Base-by-base conservation (phyloP, 92 coral and sea anemone genomes). In the Heliopora coerulea region DNA sequence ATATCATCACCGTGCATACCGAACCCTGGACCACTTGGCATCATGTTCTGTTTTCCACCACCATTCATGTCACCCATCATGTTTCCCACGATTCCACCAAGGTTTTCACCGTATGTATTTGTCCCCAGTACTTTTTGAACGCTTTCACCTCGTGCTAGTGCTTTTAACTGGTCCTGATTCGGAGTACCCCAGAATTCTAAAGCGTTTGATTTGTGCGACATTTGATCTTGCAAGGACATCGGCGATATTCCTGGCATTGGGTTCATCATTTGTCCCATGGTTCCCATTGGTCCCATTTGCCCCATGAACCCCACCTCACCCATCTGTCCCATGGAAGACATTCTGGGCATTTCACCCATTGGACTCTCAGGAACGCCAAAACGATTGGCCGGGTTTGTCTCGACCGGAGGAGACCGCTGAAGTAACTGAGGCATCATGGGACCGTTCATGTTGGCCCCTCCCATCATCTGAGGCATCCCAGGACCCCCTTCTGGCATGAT, bases 201-300 rank as follows among this genome's bases (percentile, higher is more conserved):
- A 65, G 85, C 65, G 72, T 74, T 83, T 73, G 78, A 75, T 66
- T 67, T 74, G 65, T 34, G 39, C 54, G 79, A 35, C 73, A 73
- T 17, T 33, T 19, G 54, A 21, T 62, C 48, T 26, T 49, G 30
- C 59, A 78, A 62, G 9, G 49, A 39, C 57, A 81, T 50, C 8
- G 75, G 65, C 21, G 54, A 57, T 70, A 84, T 66, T 49, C 84
- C 82, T 49, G 68, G 79, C 87, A 90, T 74, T 12, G 79, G 84
- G 26, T 70, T 79, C 42, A 81, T 79, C 32, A 81, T 46, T 28
- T 80, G 83, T 50, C 72, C 83, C 78, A 89, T 84, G 27, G 89
- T 23, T 29, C 95, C 96, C 73, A 88, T 88, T 37, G 95, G 89
- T 63, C 90, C 25, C 62, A 78, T 78, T n/a, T 66, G 64, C 31